phyloP scores from a whole-genome alignment of 2,888 invertebrate genomes.

The Baccha elongata region DNA sequence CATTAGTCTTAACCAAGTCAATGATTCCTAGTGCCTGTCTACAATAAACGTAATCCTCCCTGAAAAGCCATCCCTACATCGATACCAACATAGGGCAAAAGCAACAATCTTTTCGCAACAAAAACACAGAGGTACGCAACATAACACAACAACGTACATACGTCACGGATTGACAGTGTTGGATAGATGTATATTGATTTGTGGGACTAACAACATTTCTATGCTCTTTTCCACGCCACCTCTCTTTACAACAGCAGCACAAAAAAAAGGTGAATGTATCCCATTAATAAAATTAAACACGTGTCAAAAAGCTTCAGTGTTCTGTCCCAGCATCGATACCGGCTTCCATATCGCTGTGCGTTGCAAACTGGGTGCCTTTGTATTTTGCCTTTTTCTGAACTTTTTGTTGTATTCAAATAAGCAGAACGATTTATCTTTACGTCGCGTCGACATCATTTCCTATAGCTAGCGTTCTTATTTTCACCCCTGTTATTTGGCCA shows the following conservation, averaged over 20 bases:
- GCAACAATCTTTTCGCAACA: conserved; percentile 58
- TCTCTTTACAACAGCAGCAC: not conserved
- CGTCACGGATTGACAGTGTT: conserved; percentile 51
- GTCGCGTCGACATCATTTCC: conserved; percentile 60
- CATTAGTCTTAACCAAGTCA: conserved; percentile 61
- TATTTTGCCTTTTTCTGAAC: conserved; percentile 4
- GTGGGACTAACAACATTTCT: conserved; percentile 13
- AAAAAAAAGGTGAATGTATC: conserved; percentile 62
- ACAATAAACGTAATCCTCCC: conserved; percentile 32
- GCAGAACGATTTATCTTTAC: conserved; percentile 70
- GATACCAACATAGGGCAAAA: conserved; percentile 20
- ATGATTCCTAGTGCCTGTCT: conserved; percentile 55
- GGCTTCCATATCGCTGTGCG: not conserved
- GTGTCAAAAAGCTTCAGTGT: conserved; percentile 75
- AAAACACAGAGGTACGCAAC: conserved; percentile 56
- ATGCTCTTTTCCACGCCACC: conserved; percentile 1
- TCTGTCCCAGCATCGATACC: conserved; percentile 67
- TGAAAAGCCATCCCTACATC: conserved; percentile 21
- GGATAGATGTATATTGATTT: conserved; percentile 59
- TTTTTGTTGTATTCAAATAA: conserved; percentile 71
- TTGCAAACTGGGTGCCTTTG: not conserved
- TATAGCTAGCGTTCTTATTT: conserved; percentile 26
- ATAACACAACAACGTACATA: conserved; percentile 3
- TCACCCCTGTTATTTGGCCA: conserved; percentile 34
- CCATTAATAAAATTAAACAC: conserved; percentile 75